Conservation (phyloP, 2,113 vertebrate genomes). For the Tragelaphus strepsiceros region DNA sequence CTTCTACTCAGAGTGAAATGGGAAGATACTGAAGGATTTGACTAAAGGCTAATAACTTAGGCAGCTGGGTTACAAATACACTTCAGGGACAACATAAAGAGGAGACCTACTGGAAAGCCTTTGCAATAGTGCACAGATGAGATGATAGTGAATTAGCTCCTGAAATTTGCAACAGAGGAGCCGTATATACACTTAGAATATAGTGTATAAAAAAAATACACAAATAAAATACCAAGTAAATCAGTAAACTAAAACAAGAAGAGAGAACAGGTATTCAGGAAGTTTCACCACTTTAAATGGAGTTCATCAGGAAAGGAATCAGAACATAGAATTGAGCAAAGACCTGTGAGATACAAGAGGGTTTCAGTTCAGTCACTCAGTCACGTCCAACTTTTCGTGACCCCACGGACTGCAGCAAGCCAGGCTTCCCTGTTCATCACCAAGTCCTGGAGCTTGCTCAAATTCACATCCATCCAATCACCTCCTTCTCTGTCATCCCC, state of each 20-base stretch:
- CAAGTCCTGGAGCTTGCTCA: not conserved
- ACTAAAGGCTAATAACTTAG: accelerated
- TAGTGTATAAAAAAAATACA: not conserved
- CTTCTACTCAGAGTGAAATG: not conserved
- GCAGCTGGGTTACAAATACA: not conserved
- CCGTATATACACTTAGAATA: not conserved
- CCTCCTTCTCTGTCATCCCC: not conserved
- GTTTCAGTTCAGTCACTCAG: not conserved
- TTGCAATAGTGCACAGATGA: not conserved
- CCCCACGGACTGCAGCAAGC: not conserved
- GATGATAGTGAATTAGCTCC: not conserved
- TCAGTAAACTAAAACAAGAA: not conserved
- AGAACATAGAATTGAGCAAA: not conserved
- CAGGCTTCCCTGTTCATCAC: not conserved
- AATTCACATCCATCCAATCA: not conserved
- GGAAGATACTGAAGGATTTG: not conserved
- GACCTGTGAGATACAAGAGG: not conserved
- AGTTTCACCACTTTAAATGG: not conserved
- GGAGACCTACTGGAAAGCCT: not conserved
- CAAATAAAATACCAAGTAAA: not conserved
- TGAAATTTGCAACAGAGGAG: not conserved
- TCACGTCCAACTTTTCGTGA: not conserved
- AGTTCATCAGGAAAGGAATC: not conserved
- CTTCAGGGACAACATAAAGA: not conserved
- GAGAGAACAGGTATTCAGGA: not conserved